Percentiles rank a stretch among this genome's conserved stretches.
Conservation (phyloP, 2,888 invertebrate species). For the Pocota personata region DNA sequence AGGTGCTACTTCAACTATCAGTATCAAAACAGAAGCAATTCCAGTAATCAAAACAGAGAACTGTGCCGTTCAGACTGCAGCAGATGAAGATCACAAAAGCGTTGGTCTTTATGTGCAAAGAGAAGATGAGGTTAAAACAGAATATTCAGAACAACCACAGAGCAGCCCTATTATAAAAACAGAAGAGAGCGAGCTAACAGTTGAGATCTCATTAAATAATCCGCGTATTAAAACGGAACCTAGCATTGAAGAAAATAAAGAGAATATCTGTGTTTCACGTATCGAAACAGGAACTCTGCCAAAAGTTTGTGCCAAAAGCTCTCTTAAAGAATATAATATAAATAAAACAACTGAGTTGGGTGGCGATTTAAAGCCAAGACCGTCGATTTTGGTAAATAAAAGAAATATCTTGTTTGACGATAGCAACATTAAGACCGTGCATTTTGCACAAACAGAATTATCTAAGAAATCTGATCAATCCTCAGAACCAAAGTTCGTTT, state of each 20-base stretch:
- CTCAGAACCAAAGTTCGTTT: conserved; percentile 9
- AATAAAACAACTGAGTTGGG: not conserved
- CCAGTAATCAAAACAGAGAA: not conserved
- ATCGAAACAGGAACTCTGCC: not conserved
- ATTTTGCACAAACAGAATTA: conserved; percentile 32
- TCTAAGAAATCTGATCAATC: conserved; percentile 8
- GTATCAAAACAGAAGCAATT: not conserved
- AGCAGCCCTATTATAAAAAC: not conserved
- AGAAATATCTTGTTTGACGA: conserved; percentile 76
- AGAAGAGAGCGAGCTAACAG: not conserved
- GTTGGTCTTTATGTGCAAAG: too few relatives aligned
- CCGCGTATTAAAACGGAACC: conserved; percentile 16
- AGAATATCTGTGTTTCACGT: conserved; percentile 13
- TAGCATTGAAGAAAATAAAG: conserved; percentile 28
- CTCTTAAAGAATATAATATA: not conserved
- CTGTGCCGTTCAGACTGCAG: not conserved
- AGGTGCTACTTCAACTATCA: not conserved
- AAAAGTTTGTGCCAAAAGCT: conserved; percentile 40
- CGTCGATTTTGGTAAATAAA: conserved; percentile 66
- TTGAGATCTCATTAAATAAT: not conserved
- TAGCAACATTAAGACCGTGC: conserved; percentile 57
- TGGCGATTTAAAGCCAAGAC: conserved; percentile 1
- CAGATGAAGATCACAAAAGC: not conserved
- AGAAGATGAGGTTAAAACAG: not conserved
- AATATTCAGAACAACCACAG: not conserved